Base-by-base conservation (phyloP, 2,113 vertebrate species). In the Camelus dromedarius region DNA sequence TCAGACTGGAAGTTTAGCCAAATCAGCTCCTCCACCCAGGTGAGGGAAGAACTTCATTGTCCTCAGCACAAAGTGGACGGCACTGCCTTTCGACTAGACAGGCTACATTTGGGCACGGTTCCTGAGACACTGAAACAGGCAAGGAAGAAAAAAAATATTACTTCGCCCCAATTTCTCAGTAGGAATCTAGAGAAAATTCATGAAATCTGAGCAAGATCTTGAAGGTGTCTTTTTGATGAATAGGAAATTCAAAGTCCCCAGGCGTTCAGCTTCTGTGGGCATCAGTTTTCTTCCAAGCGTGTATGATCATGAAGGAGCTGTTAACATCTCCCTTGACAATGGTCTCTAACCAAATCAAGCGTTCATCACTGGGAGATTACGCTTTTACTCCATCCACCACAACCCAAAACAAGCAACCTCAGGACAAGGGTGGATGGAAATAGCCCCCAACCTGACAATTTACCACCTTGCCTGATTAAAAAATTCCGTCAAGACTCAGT, bases 11-110 rank as follows among this genome's bases (percentile, higher is more conserved):
- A 88, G 64, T 69, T 82, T 28, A 76, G 80, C 73, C 52, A 75
- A 48, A 79, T 82, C 48, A 50, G 88, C 82, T 93, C 35, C 60
- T 64, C 14, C 50, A n/a, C 19, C n/a, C 97, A 97, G 96, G 96
- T 97, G 75, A 92, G 89, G 62, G 18, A 66, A 83, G 32, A 30
- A 35, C 7, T 16, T 15, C 30, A 50, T 20, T 80, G 73, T 97
- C 50, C 64, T 30, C 28, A 69, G 67, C 35, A 54, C 42, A 38
- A n/a, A 83, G 35, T 12, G 72, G 38, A 72, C 4, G 16, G 42
- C 52, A 22, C 32, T 83, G 28, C 30, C 81, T 79, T 90, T 13
- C 48, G 56, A 52, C 9, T 3, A 30, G 62, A n/a, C 30, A 54
- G 54, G 84, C n/a, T 82, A 95, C 88, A 69, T 58, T 58, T 52